Evolutionary conservation across 2,888 invertebrate species (phyloP).

Genomic region (Laothoe populi): DNA sequence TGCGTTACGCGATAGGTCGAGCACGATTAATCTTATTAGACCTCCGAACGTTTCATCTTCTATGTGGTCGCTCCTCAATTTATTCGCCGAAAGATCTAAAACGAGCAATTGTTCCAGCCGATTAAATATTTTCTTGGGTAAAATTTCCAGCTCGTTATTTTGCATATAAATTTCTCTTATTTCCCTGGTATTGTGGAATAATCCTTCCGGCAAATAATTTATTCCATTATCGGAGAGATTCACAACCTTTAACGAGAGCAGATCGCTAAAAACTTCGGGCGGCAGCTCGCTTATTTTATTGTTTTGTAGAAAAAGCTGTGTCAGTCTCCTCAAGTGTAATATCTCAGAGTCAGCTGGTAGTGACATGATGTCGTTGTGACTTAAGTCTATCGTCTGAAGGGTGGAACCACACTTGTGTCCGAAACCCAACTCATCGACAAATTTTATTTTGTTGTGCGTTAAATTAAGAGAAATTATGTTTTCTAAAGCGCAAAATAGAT

Average conservation of each 20-base stretch:
- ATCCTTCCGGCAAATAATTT: constrained; percentile 90
- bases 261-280: constrained; percentile 90
- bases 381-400: constrained; percentile 91
- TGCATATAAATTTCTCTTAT: constrained; percentile 93
- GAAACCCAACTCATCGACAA: constrained; percentile 91
- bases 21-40: constrained; percentile 92
- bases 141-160: constrained; percentile 92
- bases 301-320: constrained; percentile 91
- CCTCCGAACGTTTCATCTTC: constrained; percentile 94
- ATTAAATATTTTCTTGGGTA: constrained; percentile 93
- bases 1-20: constrained; percentile 94
- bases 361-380: constrained; percentile 90
- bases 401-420: constrained; percentile 87
- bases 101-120: constrained; percentile 93
- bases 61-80: constrained; percentile 93
- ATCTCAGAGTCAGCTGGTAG: constrained; percentile 91
- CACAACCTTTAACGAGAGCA: constrained; percentile 91
- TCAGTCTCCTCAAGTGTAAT: constrained; percentile 90
- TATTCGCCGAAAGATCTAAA: constrained; percentile 93
- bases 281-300: constrained; percentile 93
- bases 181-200: constrained; percentile 92
- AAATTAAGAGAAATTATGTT: constrained; percentile 93
- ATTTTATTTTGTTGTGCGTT: constrained; percentile 92
- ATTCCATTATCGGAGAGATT: constrained; percentile 95
- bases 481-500: constrained; percentile 91